Conservation (phyloP, 2,888 invertebrate genomes). For the Steromphala cineraria region DNA sequence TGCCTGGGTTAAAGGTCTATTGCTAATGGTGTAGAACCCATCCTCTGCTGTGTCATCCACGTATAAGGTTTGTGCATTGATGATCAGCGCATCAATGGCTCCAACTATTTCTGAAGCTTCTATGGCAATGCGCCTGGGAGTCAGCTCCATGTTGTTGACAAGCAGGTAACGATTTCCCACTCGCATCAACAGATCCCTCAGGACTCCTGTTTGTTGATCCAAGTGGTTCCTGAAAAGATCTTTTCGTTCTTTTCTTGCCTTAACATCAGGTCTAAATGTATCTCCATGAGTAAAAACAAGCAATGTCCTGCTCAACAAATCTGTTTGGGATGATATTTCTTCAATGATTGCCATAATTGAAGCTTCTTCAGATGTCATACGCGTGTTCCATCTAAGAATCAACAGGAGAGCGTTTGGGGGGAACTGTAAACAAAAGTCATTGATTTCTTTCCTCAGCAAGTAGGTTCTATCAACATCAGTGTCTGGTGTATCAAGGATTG, state of each 20-base stretch:
- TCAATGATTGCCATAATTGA: not conserved
- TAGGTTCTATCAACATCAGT: not conserved
- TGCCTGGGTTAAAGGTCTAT: not conserved
- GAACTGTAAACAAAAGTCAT: not conserved
- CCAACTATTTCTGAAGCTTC: not conserved
- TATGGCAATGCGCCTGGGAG: not conserved
- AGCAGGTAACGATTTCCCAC: not conserved
- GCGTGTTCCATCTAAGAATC: not conserved
- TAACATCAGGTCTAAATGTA: not conserved
- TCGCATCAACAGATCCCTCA: not conserved
- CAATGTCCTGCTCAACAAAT: not conserved
- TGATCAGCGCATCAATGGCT: not conserved
- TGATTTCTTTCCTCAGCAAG: not conserved
- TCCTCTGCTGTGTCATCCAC: not conserved
- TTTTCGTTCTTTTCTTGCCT: not conserved
- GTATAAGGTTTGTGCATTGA: not conserved
- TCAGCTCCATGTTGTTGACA: not conserved
- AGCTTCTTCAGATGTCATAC: not conserved
- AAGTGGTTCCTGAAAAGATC: not conserved
- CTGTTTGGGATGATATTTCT: not conserved
- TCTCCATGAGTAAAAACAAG: not conserved
- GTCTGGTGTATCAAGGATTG: not conserved
- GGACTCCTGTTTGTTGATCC: not conserved
- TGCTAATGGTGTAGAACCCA: not conserved
- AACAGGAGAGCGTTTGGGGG: not conserved